Conservation (phyloP, 2,888 invertebrate genomes). For the Pheosia gnoma region DNA sequence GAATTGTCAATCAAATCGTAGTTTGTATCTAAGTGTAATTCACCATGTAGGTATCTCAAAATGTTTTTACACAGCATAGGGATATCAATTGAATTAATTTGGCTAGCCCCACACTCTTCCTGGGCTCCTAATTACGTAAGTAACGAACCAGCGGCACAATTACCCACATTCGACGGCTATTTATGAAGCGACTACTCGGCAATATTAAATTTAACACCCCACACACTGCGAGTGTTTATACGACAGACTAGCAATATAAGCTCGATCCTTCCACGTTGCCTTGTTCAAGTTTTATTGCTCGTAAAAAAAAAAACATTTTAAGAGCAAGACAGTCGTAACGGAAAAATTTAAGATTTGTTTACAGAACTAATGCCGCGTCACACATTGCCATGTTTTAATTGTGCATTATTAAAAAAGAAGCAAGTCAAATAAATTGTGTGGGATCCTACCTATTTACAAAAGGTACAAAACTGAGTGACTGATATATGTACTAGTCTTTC, state of each 20-base stretch:
- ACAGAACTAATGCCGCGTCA: no score
- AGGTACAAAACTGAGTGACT: no score
- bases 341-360: conserved; percentile 8
- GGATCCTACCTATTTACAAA: no score
- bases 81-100: not conserved
- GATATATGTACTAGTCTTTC: no score
- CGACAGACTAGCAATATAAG: conserved; percentile 5
- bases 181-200: conserved; percentile 9
- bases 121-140: not conserved
- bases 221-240: conserved; percentile 1
- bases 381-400: no score
- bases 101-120: not conserved
- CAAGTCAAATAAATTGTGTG: no score
- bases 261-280: not conserved
- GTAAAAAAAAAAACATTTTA: conserved; percentile 7
- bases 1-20: no score
- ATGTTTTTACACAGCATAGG: no score
- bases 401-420: no score
- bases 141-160: conserved; percentile 15
- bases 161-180: conserved; percentile 13
- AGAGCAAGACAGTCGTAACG: conserved; percentile 10
- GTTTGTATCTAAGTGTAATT: no score
- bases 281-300: conserved; percentile 15
- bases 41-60: not conserved
- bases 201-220: conserved; percentile 7